Conservation (phyloP, 2,113 vertebrate species). For the Epinephelus cyanopodus region DNA sequence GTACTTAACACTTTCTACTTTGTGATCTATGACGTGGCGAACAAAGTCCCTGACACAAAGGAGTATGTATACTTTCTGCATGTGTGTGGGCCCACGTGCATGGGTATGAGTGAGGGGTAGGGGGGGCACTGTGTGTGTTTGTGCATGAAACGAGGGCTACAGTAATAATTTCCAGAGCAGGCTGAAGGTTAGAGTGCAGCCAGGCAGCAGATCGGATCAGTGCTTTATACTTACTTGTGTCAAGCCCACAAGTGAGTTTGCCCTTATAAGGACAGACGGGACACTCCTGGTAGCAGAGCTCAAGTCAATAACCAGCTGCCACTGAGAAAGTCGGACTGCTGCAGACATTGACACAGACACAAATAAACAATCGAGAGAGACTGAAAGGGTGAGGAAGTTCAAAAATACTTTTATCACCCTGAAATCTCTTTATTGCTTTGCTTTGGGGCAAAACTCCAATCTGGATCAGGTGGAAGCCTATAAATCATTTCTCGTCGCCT, state of each 20-base stretch:
- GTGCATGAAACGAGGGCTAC: conserved; percentile 37
- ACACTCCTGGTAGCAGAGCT: conserved; percentile 55
- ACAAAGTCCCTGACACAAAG: conserved; percentile 12
- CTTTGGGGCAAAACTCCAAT: conserved; percentile 15
- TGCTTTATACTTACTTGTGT: conserved; percentile 63
- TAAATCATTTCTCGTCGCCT: conserved; percentile 47
- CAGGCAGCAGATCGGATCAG: conserved; percentile 72
- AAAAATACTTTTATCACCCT: conserved; percentile 3
- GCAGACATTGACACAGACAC: conserved; percentile 30
- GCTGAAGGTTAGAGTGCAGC: conserved; percentile 66
- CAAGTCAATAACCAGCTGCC: conserved; percentile 57
- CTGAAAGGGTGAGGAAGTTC: conserved; percentile 27
- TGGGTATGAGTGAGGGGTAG: not conserved
- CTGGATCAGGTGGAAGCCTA: conserved; percentile 24
- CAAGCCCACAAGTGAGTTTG: conserved; percentile 66
- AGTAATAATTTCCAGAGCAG: conserved; percentile 73
- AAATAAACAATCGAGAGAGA: conserved; percentile 44
- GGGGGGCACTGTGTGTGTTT: conserved; percentile 27
- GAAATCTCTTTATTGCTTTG: conserved; percentile 13
- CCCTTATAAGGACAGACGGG: conserved; percentile 76
- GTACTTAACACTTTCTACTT: conserved; percentile 20
- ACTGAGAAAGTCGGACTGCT: conserved; percentile 42
- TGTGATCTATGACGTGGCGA: not conserved
- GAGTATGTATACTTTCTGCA: conserved; percentile 17
- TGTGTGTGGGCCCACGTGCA: conserved; percentile 16